phyloP scores from a whole-genome alignment of 2,113 vertebrate species.

The Patagioenas fasciata region DNA sequence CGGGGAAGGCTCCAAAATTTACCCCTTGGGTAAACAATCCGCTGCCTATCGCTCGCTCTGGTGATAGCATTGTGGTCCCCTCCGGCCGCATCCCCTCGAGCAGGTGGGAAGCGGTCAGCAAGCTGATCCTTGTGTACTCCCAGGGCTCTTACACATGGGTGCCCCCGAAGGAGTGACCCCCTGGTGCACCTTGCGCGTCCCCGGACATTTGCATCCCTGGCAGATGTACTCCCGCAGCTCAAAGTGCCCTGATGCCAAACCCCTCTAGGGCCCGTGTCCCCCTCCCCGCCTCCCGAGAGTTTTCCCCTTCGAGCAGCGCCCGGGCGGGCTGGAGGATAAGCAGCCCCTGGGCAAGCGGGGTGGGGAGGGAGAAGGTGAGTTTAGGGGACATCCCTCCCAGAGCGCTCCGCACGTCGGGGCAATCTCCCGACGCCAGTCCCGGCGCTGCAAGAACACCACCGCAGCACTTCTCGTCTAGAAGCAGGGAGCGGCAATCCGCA shows the following conservation, averaged over 20 bases:
- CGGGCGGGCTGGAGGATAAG: neutral
- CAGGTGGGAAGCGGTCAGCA: neutral
- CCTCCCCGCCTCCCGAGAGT: neutral
- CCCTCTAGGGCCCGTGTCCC: neutral
- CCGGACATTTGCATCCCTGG: neutral
- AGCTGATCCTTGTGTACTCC: neutral
- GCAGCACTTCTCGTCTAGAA: neutral
- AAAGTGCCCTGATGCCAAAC: neutral
- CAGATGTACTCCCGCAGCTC: neutral
- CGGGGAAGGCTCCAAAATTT: slow-evolving; percentile 63
- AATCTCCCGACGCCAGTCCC: no score
- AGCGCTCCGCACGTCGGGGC: neutral
- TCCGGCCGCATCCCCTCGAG: slow-evolving; percentile 37
- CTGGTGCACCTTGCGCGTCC: neutral
- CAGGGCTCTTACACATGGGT: neutral
- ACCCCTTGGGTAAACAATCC: slow-evolving; percentile 78
- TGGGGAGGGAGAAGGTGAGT: neutral
- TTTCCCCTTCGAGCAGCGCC: neutral
- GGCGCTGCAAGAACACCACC: accelerated
- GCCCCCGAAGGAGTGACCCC: neutral
- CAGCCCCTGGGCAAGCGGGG: neutral
- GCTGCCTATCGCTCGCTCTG: slow-evolving; percentile 53
- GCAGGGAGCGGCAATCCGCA: neutral
- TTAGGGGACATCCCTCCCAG: neutral
- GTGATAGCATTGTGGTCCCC: slow-evolving; percentile 67